Base-by-base conservation (phyloP, 2,797 vertebrate genomes). In the Eremophila alpestris region DNA sequence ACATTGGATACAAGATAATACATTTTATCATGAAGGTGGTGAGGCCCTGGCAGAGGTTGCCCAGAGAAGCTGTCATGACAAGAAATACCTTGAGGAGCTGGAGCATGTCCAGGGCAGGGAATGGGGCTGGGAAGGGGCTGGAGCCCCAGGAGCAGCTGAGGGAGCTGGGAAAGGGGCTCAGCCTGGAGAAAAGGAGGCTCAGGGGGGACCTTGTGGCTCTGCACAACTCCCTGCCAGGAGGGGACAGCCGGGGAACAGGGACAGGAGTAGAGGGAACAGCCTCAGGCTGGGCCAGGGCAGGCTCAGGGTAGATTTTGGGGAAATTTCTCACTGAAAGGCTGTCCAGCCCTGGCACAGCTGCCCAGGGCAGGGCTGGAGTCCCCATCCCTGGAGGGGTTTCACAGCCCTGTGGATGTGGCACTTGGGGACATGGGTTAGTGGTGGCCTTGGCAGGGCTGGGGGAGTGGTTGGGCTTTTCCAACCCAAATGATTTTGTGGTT, bases 241-340 rank as follows among this genome's bases (percentile, higher is more conserved):
- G 10, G 36, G 36, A 10, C 8, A 36, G 36, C n/a, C n/a, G n/a
- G n/a, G n/a, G n/a, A n/a, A n/a, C n/a, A 41, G 29, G 73, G 40
- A 29, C 40, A 68, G 40, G 34, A 60, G 1, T 2, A 48, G 34
- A 3, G 30, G 43, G 3, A 64, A 65, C 2, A 4, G 16, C n/a
- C 68, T 73, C 68, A 64, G 18, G 70, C 45, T 51, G 48, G 0
- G 46, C 21, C 65, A 22, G 67, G n/a, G 21, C 2, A 54, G 41
- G 41, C 0, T 22, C 49, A 55, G 41, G 48, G 0, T 27, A 18
- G 34, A 7, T 13, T 13, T 4, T 16, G 3, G 49, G 21, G 64
- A 36, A 64, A 78, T 20, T 45, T 60, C 49, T 26, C 36, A 46
- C 49, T 64, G 60, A n/a, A 55, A 54, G 3, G 13, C 26, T 54